Conservation (phyloP, 2,113 vertebrate genomes). For the Euleptes europaea region DNA sequence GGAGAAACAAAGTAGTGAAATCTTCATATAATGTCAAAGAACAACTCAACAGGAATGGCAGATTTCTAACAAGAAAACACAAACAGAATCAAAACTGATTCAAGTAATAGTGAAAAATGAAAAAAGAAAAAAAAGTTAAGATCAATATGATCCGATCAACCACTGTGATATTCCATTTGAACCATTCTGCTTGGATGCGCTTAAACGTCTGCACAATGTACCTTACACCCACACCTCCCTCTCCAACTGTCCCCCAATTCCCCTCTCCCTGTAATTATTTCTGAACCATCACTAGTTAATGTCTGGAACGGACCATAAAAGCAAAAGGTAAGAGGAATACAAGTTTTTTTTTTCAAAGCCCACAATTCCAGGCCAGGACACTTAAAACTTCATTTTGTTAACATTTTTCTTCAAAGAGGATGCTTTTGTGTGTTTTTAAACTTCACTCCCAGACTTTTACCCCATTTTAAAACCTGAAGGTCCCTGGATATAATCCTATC, state of each 20-base stretch:
- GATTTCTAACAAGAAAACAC: constrained; percentile 72
- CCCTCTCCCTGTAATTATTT: not conserved
- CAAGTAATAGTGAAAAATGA: constrained; percentile 76
- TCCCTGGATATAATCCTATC: constrained; percentile 30
- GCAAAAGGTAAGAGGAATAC: not conserved
- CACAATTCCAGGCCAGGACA: too few relatives aligned
- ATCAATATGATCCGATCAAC: constrained; percentile 86
- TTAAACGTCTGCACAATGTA: constrained; percentile 43
- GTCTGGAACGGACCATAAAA: not conserved
- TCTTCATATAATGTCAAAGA: constrained; percentile 65
- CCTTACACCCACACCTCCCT: not conserved
- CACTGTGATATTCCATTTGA: constrained; percentile 66
- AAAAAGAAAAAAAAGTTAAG: constrained; percentile 72
- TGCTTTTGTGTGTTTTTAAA: not conserved
- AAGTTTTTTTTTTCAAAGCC: not conserved
- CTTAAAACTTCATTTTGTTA: not conserved
- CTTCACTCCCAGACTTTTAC: constrained; percentile 41
- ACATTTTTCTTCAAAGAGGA: not conserved
- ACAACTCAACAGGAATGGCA: constrained; percentile 67
- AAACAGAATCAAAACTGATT: constrained; percentile 81
- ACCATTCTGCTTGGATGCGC: constrained; percentile 67
- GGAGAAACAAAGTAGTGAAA: constrained; percentile 62
- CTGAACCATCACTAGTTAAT: not conserved
- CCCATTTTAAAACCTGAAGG: constrained; percentile 40
- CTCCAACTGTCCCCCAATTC: not conserved